Evolutionary conservation across 2,113 vertebrate genomes (phyloP), one percentile per base, ranked within the genome.

Genomic region (Maccullochella peelii): DNA sequence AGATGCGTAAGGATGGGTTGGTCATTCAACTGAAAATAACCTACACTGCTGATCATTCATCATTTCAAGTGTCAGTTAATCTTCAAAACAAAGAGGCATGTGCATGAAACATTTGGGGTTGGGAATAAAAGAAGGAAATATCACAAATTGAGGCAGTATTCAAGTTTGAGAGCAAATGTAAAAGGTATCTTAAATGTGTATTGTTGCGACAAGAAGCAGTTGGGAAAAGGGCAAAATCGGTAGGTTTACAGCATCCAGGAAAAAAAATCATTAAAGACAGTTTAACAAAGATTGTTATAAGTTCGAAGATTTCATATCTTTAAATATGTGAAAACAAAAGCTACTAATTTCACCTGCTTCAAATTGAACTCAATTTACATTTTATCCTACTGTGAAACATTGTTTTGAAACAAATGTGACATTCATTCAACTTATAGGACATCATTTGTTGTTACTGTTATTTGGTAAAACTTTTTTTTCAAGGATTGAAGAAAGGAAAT

Each of bases 1-100:
- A 88, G 55, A 85, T 83, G 76, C 25, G 36, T 77, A 72, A 86
- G 7, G 83, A 79, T 50, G 67, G 76, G 65, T 63, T 61, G 58
- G 44, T 76, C 71, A 73, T 77, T 80, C 58, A 52, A 66, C 69
- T 74, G 42, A 80, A 63, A 79, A 79, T 20, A 44, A 40, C 36
- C 79, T 63, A 58, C 58, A 61, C 38, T 62, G 44, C 44, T 66
- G 23, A 54, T 66, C 52, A 57, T 30, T 77, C 50, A 59, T 71
- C 21, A 80, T 70, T 75, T 73, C 15, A 61, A 72, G 12, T 54
- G 44, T 83, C 55, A 73, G 42, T 36, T 20, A 14, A 59, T 33
- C 23, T 25, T 54, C 14, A 57, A 58, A 65, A 36, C 15, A 52
- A 74, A 76, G 47, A 38, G 49, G 23, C n/a, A 49, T 12, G 67